Evolutionary conservation across 2,113 vertebrate genomes (phyloP), one percentile per base, ranked within the genome.

Genomic region (Nematolebias whitei): DNA sequence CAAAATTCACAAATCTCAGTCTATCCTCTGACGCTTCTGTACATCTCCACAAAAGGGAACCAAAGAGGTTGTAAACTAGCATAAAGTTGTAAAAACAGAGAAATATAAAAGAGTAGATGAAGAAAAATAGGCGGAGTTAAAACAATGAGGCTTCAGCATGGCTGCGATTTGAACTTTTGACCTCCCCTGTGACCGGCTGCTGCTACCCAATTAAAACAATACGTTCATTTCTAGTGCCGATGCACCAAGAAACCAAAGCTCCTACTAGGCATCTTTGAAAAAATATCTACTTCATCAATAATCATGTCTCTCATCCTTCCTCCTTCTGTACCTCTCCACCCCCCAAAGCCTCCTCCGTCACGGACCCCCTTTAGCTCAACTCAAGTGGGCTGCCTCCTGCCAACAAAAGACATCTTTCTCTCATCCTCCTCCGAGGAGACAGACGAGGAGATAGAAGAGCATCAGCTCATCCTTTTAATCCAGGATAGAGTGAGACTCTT

Each of bases 401-500:
- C 78, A 80, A 93, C 89, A 90, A 90, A 91, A 90, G 85, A 80
- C 73, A 45, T 82, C 81, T 83, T 82, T 79, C 67, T 74, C 76
- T 77, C 70, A 58, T 73, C 74, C 72, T 89, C 60, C 81, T 82
- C 60, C 2, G 24, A 74, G 64, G 67, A 83, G 80, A 79, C 82
- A 65, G 78, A 82, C 74, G 82, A 82, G 66, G 80, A 86, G 86
- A 88, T 74, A 72, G 82, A 76, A 41, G 77, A 82, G 77, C 58
- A 63, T 77, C 80, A 65, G 84, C 79, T 92, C 91, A 92, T 90
- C 89, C 89, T 79, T 82, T 81, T 90, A 91, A 93, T 92, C 90
- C 89, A 69, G 44, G 67, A 51, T 66, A 55, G 78, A 68, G 78
- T 87, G 76, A 79, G 80, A 82, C 82, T 88, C 90, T 89, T 80